phyloP scores from a whole-genome alignment of 2,888 invertebrate species.

The Lamproptera curius region DNA sequence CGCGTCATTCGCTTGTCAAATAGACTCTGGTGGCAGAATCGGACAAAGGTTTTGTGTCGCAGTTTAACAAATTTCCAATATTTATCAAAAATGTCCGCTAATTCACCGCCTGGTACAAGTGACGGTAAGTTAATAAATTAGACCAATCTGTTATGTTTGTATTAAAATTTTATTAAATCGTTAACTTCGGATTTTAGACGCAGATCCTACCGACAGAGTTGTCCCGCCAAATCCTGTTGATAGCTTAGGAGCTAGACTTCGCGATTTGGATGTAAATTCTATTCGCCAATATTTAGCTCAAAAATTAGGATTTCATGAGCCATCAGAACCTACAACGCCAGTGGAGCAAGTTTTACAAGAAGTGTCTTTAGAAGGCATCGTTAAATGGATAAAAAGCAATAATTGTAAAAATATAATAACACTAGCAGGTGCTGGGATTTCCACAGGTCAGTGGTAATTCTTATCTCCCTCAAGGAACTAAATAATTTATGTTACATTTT shows the following conservation, averaged over 20 bases:
- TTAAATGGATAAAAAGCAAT: conserved; percentile 86
- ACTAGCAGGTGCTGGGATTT: conserved; percentile 97
- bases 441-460: conserved; percentile 86
- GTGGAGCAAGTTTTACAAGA: conserved; percentile 80
- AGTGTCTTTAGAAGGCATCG: conserved; percentile 85
- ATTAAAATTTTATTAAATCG: too few relatives aligned
- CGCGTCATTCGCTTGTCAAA: conserved; percentile 55
- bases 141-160: conserved; percentile 17
- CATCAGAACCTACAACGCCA: conserved; percentile 48
- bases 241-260: conserved; percentile 49
- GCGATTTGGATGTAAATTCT: conserved; percentile 79
- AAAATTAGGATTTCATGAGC: conserved; percentile 79
- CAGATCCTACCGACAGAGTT: conserved; percentile 39
- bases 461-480: too few relatives aligned
- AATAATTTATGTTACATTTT: not conserved
- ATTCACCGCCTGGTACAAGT: conserved; percentile 67
- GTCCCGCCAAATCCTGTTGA: conserved; percentile 65
- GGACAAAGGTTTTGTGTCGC: conserved; percentile 61
- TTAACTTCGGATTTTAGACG: conserved; percentile 39
- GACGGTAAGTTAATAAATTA: conserved; percentile 45
- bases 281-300: conserved; percentile 81
- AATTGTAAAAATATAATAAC: conserved; percentile 92
- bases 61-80: conserved; percentile 49
- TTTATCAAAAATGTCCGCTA: conserved; percentile 65
- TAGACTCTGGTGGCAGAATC: conserved; percentile 46